These are phyloP conservation scores for Glyphotaelius pellucidus DNA, from an alignment of 2,888 invertebrate genomes.

Conservation along the genomic window DNA sequence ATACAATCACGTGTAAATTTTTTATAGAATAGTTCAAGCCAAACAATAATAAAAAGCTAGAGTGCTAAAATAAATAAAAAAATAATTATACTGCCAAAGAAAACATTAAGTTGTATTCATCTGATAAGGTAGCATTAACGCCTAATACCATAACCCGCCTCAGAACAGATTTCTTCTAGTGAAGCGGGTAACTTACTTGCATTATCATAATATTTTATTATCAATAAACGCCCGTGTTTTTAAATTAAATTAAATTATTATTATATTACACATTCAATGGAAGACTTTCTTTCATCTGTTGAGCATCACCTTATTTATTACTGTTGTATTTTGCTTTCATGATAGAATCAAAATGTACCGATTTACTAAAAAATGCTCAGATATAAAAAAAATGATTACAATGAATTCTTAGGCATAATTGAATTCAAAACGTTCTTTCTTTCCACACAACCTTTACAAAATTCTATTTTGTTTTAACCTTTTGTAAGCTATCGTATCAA, in stretches of 20 bases:
- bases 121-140: neutral
- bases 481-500: too few species aligned
- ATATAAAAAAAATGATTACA: neutral
- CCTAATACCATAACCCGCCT: neutral
- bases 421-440: too few species aligned
- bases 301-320: neutral
- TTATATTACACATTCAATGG: too few species aligned
- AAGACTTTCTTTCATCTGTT: neutral
- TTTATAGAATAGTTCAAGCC: neutral
- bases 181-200: too few species aligned
- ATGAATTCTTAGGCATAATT: neutral
- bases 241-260: too few species aligned
- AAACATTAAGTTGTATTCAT: neutral
- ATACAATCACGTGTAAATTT: neutral
- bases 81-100: neutral
- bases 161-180: too few species aligned
- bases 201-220: too few species aligned
- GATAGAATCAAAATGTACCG: neutral
- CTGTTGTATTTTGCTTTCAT: too few species aligned
- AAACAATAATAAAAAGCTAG: neutral
- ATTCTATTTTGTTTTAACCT: neutral
- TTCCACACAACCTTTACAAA: neutral
- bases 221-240: too few species aligned
- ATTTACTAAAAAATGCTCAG: neutral
- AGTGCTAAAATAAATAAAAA: neutral